Evolutionary conservation across 2,888 invertebrate species (phyloP).

Genomic region (Troides oblongomaculatus): DNA sequence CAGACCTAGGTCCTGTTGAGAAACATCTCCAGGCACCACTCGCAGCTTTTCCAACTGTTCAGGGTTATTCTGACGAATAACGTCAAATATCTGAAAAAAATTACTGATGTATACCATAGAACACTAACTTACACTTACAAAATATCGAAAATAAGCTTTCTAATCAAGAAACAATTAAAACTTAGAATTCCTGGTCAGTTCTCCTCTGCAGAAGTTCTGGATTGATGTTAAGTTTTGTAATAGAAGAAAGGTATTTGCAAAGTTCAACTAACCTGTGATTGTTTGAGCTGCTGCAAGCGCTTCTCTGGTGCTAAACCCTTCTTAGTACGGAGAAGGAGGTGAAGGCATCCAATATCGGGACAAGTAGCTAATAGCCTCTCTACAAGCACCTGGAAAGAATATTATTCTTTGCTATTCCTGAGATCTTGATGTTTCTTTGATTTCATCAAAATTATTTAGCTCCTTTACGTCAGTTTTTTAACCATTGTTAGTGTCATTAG

Average conservation of each 20-base stretch:
- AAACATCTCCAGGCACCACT: slow-evolving; percentile 83
- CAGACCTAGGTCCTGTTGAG: slow-evolving; percentile 80
- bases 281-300: slow-evolving; percentile 78
- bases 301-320: slow-evolving; percentile 76
- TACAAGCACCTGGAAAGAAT: slow-evolving; percentile 72
- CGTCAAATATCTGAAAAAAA: slow-evolving; percentile 80
- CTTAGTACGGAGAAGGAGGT: slow-evolving; percentile 82
- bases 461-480: too few species aligned
- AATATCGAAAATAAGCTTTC: background rate
- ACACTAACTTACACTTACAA: background rate
- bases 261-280: slow-evolving; percentile 72
- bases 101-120: background rate
- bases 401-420: too few species aligned
- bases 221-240: too few species aligned
- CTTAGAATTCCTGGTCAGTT: too few species aligned
- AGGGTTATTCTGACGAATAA: slow-evolving; percentile 77
- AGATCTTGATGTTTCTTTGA: too few species aligned
- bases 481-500: too few species aligned
- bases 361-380: slow-evolving; percentile 86
- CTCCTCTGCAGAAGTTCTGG: too few species aligned
- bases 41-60: slow-evolving; percentile 81
- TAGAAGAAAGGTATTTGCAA: background rate
- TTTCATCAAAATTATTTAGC: too few species aligned
- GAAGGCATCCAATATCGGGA: slow-evolving; percentile 81
- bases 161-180: too few species aligned